phyloP scores from a whole-genome alignment of 2,888 invertebrate species.

The Idaea aversata region DNA sequence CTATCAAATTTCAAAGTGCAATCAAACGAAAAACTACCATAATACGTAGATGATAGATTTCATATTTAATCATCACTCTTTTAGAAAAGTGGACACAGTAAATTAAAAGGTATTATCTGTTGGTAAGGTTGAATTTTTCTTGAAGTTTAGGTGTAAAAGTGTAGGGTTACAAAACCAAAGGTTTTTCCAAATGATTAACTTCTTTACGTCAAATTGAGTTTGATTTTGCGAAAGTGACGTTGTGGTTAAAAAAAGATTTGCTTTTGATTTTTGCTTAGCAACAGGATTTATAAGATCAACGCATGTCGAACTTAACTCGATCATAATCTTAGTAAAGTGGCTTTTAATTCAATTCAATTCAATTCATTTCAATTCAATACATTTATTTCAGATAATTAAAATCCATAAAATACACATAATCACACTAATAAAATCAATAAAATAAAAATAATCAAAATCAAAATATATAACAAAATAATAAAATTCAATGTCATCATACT shows the following conservation, averaged over 20 bases:
- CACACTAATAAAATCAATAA: too few species aligned
- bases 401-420: too few species aligned
- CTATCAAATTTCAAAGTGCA: constrained; percentile 36
- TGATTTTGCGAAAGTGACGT: constrained; percentile 33
- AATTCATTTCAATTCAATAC: too few species aligned
- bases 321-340: not conserved
- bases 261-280: constrained; percentile 26
- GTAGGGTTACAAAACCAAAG: constrained; percentile 69
- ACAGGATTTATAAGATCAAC: constrained; percentile 16
- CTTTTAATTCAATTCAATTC: too few species aligned
- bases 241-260: constrained; percentile 28
- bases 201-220: constrained; percentile 65
- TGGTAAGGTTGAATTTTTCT: constrained; percentile 35
- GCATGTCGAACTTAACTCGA: constrained; percentile 9
- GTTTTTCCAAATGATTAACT: constrained; percentile 73
- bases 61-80: constrained; percentile 21
- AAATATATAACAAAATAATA: too few species aligned
- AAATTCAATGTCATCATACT: too few species aligned
- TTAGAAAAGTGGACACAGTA: not conserved
- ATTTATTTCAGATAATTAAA: too few species aligned
- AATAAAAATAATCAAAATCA: too few species aligned
- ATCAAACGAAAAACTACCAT: constrained; percentile 37
- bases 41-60: constrained; percentile 13
- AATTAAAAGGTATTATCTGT: constrained; percentile 18
- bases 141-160: constrained; percentile 40